Evolutionary conservation across 2,797 vertebrate genomes (phyloP).

Genomic region (Acrossocheilus fasciatus): DNA sequence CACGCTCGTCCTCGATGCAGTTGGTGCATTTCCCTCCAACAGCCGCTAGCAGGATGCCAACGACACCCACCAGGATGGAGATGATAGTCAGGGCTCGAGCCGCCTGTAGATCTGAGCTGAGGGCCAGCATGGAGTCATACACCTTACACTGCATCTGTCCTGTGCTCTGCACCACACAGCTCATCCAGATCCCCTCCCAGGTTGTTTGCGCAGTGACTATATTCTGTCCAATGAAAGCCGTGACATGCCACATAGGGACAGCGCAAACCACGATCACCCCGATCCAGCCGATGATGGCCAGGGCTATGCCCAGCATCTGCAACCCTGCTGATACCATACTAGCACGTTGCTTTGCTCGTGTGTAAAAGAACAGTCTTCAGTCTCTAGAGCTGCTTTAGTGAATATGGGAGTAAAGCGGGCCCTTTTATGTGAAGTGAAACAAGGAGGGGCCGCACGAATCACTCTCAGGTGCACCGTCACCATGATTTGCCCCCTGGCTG

Average conservation of each 20-base stretch:
- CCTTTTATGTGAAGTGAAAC: conserved; percentile 71
- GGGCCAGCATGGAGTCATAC: conserved; percentile 89
- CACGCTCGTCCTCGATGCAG: conserved; percentile 86
- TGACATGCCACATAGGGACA: conserved; percentile 91
- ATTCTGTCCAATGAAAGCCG: conserved; percentile 87
- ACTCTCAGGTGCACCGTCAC: conserved; percentile 52
- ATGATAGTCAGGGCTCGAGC: conserved; percentile 87
- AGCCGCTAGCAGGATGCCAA: conserved; percentile 82
- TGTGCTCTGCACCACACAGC: conserved; percentile 93
- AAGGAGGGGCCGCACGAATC: conserved; percentile 52
- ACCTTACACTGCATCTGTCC: conserved; percentile 97
- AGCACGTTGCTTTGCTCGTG: conserved; percentile 29
- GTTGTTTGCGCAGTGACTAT: conserved; percentile 88
- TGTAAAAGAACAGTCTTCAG: conserved; percentile 22
- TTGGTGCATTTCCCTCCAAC: conserved; percentile 93
- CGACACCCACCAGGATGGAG: conserved; percentile 81
- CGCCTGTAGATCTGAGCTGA: conserved; percentile 87
- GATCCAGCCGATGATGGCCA: conserved; percentile 90
- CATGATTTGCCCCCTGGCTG: conserved; percentile 32
- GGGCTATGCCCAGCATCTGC: conserved; percentile 88
- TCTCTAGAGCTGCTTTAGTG: conserved; percentile 59
- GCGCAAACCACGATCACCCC: conserved; percentile 83
- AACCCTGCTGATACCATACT: conserved; percentile 88
- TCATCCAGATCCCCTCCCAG: conserved; percentile 97
- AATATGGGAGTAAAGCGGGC: conserved; percentile 23